Evolutionary conservation across 2,888 invertebrate genomes (phyloP).

Genomic region (Meiosimyza platycephala): DNA sequence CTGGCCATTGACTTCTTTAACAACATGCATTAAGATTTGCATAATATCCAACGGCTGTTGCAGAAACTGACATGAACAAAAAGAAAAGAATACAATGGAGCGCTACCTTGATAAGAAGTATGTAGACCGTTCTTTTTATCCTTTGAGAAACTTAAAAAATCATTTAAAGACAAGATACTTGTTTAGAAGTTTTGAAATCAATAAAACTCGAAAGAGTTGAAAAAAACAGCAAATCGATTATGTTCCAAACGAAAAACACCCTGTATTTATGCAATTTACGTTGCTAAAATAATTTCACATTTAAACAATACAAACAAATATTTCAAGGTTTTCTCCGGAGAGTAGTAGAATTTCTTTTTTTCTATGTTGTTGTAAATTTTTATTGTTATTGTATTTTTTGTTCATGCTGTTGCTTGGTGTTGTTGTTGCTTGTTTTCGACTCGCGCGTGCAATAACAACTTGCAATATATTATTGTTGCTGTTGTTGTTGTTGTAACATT

Average conservation of each 20-base stretch:
- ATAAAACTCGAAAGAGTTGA: too few relatives aligned
- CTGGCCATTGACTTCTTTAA: too few relatives aligned
- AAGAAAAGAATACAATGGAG: too few relatives aligned
- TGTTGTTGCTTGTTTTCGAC: background rate
- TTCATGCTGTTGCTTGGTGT: background rate
- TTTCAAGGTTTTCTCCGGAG: slow-evolving; percentile 26
- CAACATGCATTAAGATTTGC: too few relatives aligned
- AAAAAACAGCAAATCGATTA: background rate
- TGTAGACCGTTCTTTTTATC: too few relatives aligned
- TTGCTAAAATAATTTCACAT: slow-evolving; percentile 21
- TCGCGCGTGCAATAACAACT: background rate
- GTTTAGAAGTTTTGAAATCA: too few relatives aligned
- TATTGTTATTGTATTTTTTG: background rate
- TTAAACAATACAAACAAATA: slow-evolving; percentile 22
- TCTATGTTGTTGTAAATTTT: background rate
- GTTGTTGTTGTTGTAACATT: slow-evolving; percentile 5
- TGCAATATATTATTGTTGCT: slow-evolving; percentile 2
- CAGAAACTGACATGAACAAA: too few relatives aligned
- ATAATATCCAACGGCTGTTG: too few relatives aligned
- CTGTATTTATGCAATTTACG: background rate
- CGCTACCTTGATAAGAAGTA: too few relatives aligned
- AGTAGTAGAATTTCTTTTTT: background rate
- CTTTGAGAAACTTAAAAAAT: too few relatives aligned
- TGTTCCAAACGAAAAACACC: background rate
- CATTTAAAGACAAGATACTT: too few relatives aligned